These are phyloP conservation scores for Ursus arctos DNA, from an alignment of 2,113 vertebrate species.

Conservation along the genomic window DNA sequence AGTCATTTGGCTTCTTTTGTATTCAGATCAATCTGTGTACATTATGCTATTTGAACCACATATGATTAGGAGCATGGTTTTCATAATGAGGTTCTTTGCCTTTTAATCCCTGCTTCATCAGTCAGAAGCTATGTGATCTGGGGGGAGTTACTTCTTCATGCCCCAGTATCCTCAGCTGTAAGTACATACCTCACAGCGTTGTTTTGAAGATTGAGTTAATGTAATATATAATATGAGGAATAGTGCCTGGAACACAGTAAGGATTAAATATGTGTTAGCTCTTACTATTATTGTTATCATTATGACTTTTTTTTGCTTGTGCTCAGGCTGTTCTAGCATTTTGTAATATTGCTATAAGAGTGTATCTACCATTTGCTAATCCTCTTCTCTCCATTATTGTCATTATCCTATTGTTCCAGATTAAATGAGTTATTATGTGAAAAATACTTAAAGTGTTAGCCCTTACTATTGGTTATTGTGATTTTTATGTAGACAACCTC, in stretches of 20 bases:
- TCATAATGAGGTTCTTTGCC: not conserved
- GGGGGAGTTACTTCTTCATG: not conserved
- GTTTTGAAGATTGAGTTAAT: constrained; percentile 10
- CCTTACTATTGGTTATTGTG: not conserved
- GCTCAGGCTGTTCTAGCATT: not conserved
- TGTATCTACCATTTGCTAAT: not conserved
- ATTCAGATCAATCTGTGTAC: constrained; percentile 32
- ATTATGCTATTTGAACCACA: not conserved
- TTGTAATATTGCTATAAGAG: not conserved
- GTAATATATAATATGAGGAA: not conserved
- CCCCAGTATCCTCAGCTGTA: not conserved
- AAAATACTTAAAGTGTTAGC: not conserved
- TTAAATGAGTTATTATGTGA: not conserved
- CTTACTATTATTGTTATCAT: not conserved
- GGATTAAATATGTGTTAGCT: not conserved
- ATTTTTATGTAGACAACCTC: not conserved
- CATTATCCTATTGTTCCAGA: not conserved
- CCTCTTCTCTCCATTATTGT: not conserved
- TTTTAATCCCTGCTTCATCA: not conserved
- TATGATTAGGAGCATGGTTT: not conserved
- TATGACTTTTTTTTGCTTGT: not conserved
- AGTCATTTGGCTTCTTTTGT: constrained; percentile 14
- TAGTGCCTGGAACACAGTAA: not conserved
- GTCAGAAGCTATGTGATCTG: not conserved
- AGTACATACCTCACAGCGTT: not conserved